Base-by-base conservation (phyloP, 2,888 invertebrate genomes). In the Actias luna region DNA sequence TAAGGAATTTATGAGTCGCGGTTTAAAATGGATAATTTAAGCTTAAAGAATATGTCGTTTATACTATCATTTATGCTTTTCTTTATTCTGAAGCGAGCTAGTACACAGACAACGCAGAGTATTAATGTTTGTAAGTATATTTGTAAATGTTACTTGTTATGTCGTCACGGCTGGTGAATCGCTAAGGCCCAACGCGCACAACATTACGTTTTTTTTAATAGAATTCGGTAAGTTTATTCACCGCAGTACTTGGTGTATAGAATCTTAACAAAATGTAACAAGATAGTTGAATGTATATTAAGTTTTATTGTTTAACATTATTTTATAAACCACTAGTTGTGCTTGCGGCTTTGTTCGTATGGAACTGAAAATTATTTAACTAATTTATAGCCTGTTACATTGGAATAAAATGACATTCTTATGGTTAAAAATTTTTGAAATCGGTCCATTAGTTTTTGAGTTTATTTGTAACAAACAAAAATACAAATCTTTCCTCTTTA, bases 51-150 rank as follows among this genome's bases (percentile, higher is more conserved):
- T 80, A 79, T 67, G 67, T 57, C 66, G 46, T 55, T 76, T 63
- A 65, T 67, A n/a, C 58, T 79, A 63, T 72, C 84, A 22, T 33
- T 82, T 65, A 65, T 76, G 29, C 72, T 82, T 63, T 77, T 74
- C 64, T 74, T 80, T 14, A 64, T 84, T 67, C 65, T 50, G 25
- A 22, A 69, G 50, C 65, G 69, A 63, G 69, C 76, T 39, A 65
- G 79, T 63, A 83, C 88, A 33, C 95, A 95, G 86, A 95, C 95
- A 0, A 95, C 95, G 63, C 95, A 95, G 83, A 95, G 95, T 80
- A 94, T 95, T 66, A 95, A 95, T 80, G 94, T 95, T 76, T 93
- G 95, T 95, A 93, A 94, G 95, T 95, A 81, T 39, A 59, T 8
- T 27, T 55, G 18, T 63, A 55, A 22, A 22, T 52, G 52, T 42